Percentiles rank a stretch among this genome's conserved stretches.
These are phyloP conservation scores for Xenotilapia leptura DNA, from an alignment of 2,113 vertebrate species.

Conservation along the genomic window DNA sequence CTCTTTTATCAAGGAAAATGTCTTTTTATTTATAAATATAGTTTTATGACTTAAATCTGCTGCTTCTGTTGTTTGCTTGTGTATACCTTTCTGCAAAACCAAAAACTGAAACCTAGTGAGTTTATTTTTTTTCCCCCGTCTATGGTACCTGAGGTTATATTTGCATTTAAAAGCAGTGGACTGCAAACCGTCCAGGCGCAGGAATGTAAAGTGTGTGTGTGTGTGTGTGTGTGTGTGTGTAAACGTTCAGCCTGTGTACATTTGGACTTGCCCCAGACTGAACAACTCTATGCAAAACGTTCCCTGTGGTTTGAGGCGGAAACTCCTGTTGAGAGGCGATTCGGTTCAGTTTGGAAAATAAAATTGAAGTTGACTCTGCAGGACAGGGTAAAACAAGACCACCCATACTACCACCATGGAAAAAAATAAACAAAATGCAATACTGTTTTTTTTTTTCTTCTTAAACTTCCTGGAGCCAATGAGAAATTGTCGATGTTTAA, in stretches of 20 bases:
- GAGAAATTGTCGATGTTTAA: neutral
- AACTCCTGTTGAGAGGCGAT: neutral
- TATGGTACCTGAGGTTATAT: slow-evolving; percentile 15
- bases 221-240: neutral
- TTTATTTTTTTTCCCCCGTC: neutral
- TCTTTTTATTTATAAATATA: slow-evolving; percentile 94
- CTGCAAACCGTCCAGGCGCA: slow-evolving; percentile 10
- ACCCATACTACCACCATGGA: neutral
- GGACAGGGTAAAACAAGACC: neutral
- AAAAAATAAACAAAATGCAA: neutral
- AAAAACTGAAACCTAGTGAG: neutral
- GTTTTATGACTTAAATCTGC: slow-evolving; percentile 79
- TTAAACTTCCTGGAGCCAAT: neutral
- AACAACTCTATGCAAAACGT: slow-evolving; percentile 2
- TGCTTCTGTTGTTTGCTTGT: neutral
- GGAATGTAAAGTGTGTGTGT: slow-evolving; percentile 44
- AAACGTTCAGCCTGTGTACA: neutral
- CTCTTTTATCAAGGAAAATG: slow-evolving; percentile 64
- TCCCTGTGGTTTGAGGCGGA: neutral
- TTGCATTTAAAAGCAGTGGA: slow-evolving; percentile 35
- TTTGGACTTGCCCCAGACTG: neutral
- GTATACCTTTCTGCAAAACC: neutral
- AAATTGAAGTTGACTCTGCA: neutral
- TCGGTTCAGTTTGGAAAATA: neutral
- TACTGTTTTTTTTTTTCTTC: neutral